phyloP scores from a whole-genome alignment of 1,140 invertebrate species.

The Hypsibius dujardini region DNA sequence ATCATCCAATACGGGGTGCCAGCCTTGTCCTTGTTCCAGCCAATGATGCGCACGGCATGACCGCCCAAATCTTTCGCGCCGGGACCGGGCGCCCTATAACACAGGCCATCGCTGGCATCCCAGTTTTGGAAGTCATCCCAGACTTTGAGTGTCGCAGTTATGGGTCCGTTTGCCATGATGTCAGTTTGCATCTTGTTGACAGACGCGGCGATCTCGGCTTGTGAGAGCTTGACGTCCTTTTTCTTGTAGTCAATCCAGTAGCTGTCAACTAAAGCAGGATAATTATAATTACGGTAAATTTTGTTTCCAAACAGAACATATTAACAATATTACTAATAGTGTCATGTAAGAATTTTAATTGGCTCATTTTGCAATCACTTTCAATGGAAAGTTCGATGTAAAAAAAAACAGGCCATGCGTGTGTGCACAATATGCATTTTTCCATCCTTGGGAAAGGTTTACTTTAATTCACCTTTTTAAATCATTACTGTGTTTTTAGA shows the following conservation, averaged over 20 bases:
- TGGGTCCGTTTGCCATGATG: not conserved
- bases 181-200: not conserved
- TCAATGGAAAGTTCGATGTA: too few relatives aligned
- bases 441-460: too few relatives aligned
- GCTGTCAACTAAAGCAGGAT: not conserved
- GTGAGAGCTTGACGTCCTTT: not conserved
- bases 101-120: not conserved
- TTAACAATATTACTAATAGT: not conserved
- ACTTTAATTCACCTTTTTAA: too few relatives aligned
- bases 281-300: too few relatives aligned
- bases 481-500: too few relatives aligned
- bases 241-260: not conserved
- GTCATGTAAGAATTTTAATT: not conserved
- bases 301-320: not conserved
- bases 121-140: not conserved
- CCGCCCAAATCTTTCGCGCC: not conserved
- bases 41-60: not conserved
- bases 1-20: constrained; percentile 4
- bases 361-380: too few relatives aligned
- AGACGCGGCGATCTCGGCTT: not conserved
- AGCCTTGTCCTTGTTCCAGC: not conserved
- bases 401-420: too few relatives aligned
- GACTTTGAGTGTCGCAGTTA: not conserved
- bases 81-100: not conserved
- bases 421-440: too few relatives aligned